Evolutionary conservation across 1,140 invertebrate genomes (phyloP).

Genomic region (Apis mellifera): Amel_HAv3.1 CM009939.2:6621001-6621500

Average conservation of each 20-base stretch:
- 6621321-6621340: slow-evolving; percentile 27
- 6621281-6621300: slow-evolving; percentile 2
- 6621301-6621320: neutral
- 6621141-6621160: neutral
- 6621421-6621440: slow-evolving; percentile 57
- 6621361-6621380: slow-evolving; percentile 51
- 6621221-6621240: neutral
- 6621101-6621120: slow-evolving; percentile 4
- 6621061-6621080: neutral
- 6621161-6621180: slow-evolving; percentile 37
- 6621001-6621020: neutral
- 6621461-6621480: neutral
- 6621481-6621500: too few species aligned
- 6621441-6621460: slow-evolving; percentile 41
- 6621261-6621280: neutral
- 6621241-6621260: neutral
- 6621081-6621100: slow-evolving; percentile 5
- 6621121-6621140: neutral
- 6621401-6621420: slow-evolving; percentile 59
- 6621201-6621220: slow-evolving; percentile 2
- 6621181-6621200: slow-evolving; percentile 34
- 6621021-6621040: neutral
- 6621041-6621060: slow-evolving; percentile 12
- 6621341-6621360: slow-evolving; percentile 4
- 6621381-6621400: slow-evolving; percentile 29